phyloP scores from a whole-genome alignment of 2,797 vertebrate species.

The Pseudopleuronectes americanus region DNA sequence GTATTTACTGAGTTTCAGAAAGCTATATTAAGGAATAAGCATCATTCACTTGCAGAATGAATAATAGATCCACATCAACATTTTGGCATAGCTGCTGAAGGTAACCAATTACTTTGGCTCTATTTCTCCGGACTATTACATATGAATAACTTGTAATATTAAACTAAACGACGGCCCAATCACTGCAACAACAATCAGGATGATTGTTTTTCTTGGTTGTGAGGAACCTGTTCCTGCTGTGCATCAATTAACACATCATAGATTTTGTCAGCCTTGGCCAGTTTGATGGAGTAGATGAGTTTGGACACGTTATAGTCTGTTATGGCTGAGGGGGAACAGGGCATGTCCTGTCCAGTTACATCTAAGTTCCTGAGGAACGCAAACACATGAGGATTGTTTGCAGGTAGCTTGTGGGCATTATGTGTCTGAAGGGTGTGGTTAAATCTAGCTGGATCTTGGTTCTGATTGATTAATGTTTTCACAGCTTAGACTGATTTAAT shows the following conservation, averaged over 20 bases:
- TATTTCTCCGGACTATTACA: conserved; percentile 35
- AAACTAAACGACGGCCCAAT: conserved; percentile 46
- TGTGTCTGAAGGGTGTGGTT: conserved; percentile 3
- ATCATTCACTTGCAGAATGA: conserved; percentile 33
- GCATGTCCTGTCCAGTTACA: conserved; percentile 26
- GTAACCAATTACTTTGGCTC: conserved; percentile 53
- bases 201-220: conserved; percentile 34
- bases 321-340: conserved; percentile 22
- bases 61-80: conserved; percentile 47
- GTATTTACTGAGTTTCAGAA: conserved; percentile 45
- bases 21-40: conserved; percentile 32
- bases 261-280: conserved; percentile 14
- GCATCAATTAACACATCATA: conserved; percentile 30
- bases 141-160: conserved; percentile 12
- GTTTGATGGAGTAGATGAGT: conserved; percentile 19
- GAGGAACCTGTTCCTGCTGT: conserved; percentile 20
- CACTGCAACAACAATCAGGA: conserved; percentile 34
- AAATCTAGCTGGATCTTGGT: conserved; percentile 47
- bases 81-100: conserved; percentile 41
- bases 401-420: conserved; percentile 17
- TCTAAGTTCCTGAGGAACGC: conserved; percentile 18
- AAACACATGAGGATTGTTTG: conserved; percentile 9
- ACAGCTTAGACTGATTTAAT: conserved; percentile 53
- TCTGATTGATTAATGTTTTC: conserved; percentile 56
- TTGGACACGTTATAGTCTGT: conserved; percentile 28